A percentile compares a stretch with the other conserved stretches of the same genome.
phyloP scores from a whole-genome alignment of 2,888 invertebrate species.

The Lepidonotus clava region DNA sequence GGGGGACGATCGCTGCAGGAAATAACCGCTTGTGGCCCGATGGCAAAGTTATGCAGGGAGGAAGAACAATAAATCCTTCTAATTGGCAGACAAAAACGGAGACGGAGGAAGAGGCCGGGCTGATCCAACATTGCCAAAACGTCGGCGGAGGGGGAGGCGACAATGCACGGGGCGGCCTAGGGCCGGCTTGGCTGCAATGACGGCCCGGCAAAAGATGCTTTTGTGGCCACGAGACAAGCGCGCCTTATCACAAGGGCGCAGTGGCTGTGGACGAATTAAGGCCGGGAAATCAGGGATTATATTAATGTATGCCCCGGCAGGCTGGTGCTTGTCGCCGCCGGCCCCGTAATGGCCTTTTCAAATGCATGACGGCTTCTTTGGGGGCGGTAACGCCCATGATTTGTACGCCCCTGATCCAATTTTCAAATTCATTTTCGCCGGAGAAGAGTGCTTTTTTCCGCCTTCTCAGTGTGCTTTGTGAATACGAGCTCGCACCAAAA shows the following conservation, averaged over 20 bases:
- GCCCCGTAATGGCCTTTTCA: background rate
- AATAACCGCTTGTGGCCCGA: background rate
- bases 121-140: background rate
- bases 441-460: background rate
- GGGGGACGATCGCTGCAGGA: background rate
- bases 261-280: background rate
- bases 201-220: background rate
- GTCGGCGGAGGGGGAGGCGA: background rate
- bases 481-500: too few species aligned
- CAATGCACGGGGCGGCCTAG: background rate
- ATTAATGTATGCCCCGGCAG: conserved; percentile 11
- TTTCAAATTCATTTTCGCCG: background rate
- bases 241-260: background rate
- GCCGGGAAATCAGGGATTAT: conserved; percentile 28
- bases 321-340: background rate
- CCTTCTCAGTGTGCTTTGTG: background rate
- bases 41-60: conserved; percentile 17
- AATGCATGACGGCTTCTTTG: conserved; percentile 23
- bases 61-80: background rate
- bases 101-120: background rate
- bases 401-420: background rate
- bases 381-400: background rate
- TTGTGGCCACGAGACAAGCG: background rate
- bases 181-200: background rate
- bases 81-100: background rate